Base-by-base conservation (phyloP, 92 coral and sea anemone species). In the Palythoa heliodiscus region DNA sequence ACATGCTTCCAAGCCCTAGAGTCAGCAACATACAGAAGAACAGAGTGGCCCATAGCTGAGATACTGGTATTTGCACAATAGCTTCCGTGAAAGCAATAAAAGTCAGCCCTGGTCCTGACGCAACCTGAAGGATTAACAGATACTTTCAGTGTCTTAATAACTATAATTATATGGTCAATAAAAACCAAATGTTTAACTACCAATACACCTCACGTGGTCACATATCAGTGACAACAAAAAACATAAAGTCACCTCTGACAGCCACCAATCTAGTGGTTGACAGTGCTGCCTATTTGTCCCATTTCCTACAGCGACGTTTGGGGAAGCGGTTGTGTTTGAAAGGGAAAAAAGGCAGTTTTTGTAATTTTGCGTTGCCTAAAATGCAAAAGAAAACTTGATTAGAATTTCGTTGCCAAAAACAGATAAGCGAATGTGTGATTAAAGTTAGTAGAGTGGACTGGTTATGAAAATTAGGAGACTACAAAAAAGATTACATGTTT, bases 81-180 rank as follows among this genome's bases (percentile, higher is more conserved):
- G 98, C 98, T 75, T 96, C 98, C 7, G 98, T 96, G 82, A 96
- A 96, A 12, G 98, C 98, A 58, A 96, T 96, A 89, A 96, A 96
- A 15, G 98, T 94, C 82, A 96, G 73, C 2, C 98, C 98, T 13
- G 98, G 97, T 6, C 98, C 98, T 74, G 87, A 86, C 10, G 98
- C 98, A 73, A 95, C 93, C 98, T 96, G 74, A 47, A 50, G 50
- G 22, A 39, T 61, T n/a, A 61, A 61, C 20, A 19, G 68, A 61
- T 2, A 61, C 3, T 2, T 16, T 16, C 7, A 61, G 23, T 20
- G 5, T 61, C 23, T 16, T 16, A 7, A 19, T 55, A 43, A 43
- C 10, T 38, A 29, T n/a, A n/a, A n/a, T n/a, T n/a, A n/a, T n/a
- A n/a, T 48, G 11, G 50, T 43, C 4, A 43, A 43, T 5, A 43